Evolutionary conservation across 2,113 vertebrate genomes (phyloP).

Genomic region (Azemiops feae): DNA sequence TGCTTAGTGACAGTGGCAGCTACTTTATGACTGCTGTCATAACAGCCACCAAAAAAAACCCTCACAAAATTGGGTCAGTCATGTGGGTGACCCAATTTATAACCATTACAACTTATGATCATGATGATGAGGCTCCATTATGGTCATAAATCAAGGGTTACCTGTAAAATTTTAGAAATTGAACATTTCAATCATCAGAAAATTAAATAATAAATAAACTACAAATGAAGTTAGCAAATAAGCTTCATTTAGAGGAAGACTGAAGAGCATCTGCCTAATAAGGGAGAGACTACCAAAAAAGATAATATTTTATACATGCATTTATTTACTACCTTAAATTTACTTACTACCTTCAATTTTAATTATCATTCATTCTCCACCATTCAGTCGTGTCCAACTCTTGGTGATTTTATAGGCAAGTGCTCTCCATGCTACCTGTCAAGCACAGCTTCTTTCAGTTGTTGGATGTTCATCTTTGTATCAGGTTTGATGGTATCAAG

Average conservation of each 20-base stretch:
- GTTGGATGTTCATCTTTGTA: no score
- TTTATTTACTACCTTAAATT: neutral
- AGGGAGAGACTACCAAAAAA: conserved; percentile 29
- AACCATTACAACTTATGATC: neutral
- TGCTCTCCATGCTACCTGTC: no score
- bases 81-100: no score
- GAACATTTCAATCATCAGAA: conserved; percentile 51
- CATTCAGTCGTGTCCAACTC: no score
- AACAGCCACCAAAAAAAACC: neutral
- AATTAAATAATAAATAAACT: conserved; percentile 55
- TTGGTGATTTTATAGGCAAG: no score
- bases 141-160: neutral
- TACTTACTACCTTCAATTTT: neutral
- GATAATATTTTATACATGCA: neutral
- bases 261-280: conserved; percentile 15
- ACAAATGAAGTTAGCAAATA: conserved; percentile 46
- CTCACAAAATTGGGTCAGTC: neutral
- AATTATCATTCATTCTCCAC: neutral
- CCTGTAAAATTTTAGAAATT: conserved; percentile 53
- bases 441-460: no score
- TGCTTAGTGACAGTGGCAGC: neutral
- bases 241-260: conserved; percentile 30
- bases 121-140: neutral
- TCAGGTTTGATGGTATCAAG: no score
- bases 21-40: neutral